Evolutionary conservation across 1,140 invertebrate species (phyloP), one percentile per base, ranked within the genome.

Genomic region (Trichonephila clavipes): DNA sequence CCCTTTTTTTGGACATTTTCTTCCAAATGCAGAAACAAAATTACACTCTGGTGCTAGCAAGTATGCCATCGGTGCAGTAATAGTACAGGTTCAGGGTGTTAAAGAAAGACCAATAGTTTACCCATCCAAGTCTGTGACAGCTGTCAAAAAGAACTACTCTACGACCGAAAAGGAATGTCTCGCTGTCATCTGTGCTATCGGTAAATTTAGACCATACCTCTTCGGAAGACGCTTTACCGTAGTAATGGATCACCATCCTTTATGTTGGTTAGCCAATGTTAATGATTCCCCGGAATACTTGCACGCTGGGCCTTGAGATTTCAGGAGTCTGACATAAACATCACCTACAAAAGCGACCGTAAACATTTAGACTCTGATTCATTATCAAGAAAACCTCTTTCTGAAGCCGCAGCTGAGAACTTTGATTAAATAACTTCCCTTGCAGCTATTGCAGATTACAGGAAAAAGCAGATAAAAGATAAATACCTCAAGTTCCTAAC

Each of bases 71-170:
- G 44, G 44, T 8, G 44, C 44, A 51, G 95, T 96, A 8, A 77
- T 96, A 28, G 95, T 95, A 28, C 96, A 96, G 95, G 94, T 94
- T 12, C 72, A 95, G 18, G 94, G 95, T 51, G 95, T 95, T 6
- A 90, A 95, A 87, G 51, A 95, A 85, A 69, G 90, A 62, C 94
- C 95, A 14, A 94, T 95, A 21, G 95, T 94, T 1, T 95, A 95
- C 85, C 94, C 90, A 7, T 92, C 62, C 2, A 77, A 24, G 21
- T 64, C 14, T 14, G 61, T 94, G 24, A 18, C 14, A 81, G 21
- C 0, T 0, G 28, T 12, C 64, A 95, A 96, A 94, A 88, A 72
- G 34, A 95, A 95, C 0, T 86, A 83, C 44, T 95, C 95, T 12
- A 96, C 96, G 8, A 96, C 95, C 24, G 96, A 97, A 94, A 90